These are phyloP conservation scores for Nyctibius bracteatus DNA, from an alignment of 2,113 vertebrate genomes.

Conservation along the genomic window DNA sequence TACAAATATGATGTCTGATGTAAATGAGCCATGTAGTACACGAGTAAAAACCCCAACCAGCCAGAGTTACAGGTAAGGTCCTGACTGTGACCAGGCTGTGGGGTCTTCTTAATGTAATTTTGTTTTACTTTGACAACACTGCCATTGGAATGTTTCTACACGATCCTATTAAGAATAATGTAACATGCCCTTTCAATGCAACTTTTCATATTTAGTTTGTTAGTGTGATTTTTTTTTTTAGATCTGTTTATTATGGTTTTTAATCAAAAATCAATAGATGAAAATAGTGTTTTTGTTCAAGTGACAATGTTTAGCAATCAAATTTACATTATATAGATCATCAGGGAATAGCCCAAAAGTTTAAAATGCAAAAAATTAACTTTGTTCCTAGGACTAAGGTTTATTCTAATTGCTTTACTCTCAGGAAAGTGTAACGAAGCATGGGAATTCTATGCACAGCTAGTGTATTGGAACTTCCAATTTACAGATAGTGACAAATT, in stretches of 20 bases:
- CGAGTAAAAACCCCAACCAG: constrained; percentile 98
- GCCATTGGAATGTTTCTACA: constrained; percentile 98
- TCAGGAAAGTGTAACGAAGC: constrained; percentile 94
- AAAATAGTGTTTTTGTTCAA: constrained; percentile 78
- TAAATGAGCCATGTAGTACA: constrained; percentile 96
- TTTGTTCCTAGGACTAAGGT: constrained; percentile 93
- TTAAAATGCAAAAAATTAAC: constrained; percentile 89
- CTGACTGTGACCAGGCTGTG: constrained; percentile 76
- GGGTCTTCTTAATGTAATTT: constrained; percentile 80
- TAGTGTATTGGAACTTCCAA: constrained; percentile 87
- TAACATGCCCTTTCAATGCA: constrained; percentile 98
- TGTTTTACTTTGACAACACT: constrained; percentile 93
- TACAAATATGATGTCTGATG: constrained; percentile 98
- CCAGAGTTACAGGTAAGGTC: constrained; percentile 99
- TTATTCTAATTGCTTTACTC: constrained; percentile 90
- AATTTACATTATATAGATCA: constrained; percentile 87
- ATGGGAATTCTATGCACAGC: constrained; percentile 88
- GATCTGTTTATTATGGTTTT: constrained; percentile 91
- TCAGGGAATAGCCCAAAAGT: constrained; percentile 97
- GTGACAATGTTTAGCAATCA: constrained; percentile 92
- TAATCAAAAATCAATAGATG: constrained; percentile 82
- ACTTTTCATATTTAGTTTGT: constrained; percentile 90
- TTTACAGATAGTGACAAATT: constrained; percentile 80
- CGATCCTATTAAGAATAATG: constrained; percentile 95
- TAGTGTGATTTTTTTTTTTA: constrained; percentile 82